A percentile compares a stretch with the other conserved stretches of the same genome.
Conservation (phyloP, 2,113 vertebrate genomes). For the Canis aureus region DNA sequence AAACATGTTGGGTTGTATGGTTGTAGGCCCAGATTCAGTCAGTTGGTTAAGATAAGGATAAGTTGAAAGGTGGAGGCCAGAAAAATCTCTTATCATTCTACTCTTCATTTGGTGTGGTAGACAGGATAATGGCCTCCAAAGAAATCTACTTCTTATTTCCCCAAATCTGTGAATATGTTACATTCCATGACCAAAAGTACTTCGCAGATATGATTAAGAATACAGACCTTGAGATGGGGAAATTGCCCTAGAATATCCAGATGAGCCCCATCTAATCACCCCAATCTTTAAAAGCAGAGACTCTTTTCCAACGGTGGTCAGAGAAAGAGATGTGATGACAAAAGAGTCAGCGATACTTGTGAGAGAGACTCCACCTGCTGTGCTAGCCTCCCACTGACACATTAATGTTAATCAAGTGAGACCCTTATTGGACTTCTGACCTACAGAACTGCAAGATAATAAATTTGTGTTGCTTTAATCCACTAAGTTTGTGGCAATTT, state of each 20-base stretch:
- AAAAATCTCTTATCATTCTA: not conserved
- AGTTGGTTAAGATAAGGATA: not conserved
- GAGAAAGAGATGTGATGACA: not conserved
- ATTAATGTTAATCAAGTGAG: not conserved
- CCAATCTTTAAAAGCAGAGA: not conserved
- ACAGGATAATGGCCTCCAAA: not conserved
- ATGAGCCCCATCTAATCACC: not conserved
- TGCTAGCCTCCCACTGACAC: not conserved
- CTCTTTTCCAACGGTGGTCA: not conserved
- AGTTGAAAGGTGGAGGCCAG: not conserved
- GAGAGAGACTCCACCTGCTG: not conserved
- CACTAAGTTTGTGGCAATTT: not conserved
- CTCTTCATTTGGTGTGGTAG: not conserved
- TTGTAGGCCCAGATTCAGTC: not conserved
- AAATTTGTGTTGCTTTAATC: not conserved
- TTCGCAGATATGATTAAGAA: not conserved
- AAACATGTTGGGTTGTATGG: not conserved
- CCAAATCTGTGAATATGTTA: not conserved
- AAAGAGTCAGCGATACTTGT: not conserved
- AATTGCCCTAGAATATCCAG: not conserved
- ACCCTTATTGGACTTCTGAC: not conserved
- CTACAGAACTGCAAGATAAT: not conserved
- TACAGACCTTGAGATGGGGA: not conserved
- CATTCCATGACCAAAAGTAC: not conserved
- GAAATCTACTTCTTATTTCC: not conserved